Percentiles rank a stretch among this genome's conserved stretches.
These are phyloP conservation scores for Cancer borealis DNA, from an alignment of 2,888 invertebrate genomes.

Conservation along the genomic window DNA sequence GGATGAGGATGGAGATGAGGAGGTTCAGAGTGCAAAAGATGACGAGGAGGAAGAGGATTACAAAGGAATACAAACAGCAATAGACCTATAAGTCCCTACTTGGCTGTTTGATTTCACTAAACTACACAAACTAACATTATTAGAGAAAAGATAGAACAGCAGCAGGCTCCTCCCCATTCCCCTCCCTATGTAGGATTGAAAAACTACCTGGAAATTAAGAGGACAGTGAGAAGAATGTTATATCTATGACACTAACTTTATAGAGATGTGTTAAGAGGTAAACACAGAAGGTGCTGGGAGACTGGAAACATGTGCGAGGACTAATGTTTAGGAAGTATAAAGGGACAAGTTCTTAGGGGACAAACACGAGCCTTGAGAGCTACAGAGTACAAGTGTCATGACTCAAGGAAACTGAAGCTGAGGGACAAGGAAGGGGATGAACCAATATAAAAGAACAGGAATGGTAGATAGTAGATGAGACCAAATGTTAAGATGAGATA, in stretches of 20 bases:
- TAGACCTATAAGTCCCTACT: not conserved
- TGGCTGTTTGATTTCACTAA: too few species aligned
- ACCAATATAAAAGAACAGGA: too few species aligned
- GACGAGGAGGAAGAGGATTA: not conserved
- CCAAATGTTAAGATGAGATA: too few species aligned
- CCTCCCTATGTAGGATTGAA: too few species aligned
- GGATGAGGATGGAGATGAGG: not conserved
- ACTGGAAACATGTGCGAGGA: not conserved
- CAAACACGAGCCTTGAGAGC: not conserved
- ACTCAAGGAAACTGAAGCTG: not conserved
- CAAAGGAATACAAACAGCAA: not conserved
- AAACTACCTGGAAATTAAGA: too few species aligned
- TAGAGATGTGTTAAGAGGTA: not conserved
- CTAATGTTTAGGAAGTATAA: not conserved
- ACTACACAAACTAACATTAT: too few species aligned
- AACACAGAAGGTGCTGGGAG: not conserved
- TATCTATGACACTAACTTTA: too few species aligned
- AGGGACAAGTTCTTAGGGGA: constrained; percentile 1
- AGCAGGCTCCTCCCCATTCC: too few species aligned
- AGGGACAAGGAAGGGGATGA: not conserved
- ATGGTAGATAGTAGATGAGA: too few species aligned
- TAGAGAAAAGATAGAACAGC: too few species aligned
- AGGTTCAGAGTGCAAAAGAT: not conserved
- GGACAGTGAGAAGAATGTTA: too few species aligned
- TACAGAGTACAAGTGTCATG: not conserved